phyloP scores from a whole-genome alignment of 2,797 vertebrate species.

The Anguilla anguilla region DNA sequence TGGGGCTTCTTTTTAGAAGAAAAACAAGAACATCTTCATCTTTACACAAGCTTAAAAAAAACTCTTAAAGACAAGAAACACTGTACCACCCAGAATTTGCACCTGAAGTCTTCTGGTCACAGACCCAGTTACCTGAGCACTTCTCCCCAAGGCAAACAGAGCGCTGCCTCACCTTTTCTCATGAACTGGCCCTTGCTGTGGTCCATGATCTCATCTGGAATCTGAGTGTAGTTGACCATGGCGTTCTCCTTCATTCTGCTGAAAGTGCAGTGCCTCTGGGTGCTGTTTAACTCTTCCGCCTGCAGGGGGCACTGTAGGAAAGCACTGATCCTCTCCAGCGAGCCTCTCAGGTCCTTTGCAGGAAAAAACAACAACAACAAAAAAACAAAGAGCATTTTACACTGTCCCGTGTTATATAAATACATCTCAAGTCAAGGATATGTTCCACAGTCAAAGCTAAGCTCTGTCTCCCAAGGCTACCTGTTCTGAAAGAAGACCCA shows the following conservation, averaged over 20 bases:
- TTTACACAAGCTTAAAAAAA: neutral
- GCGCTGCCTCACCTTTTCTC: constrained; percentile 76
- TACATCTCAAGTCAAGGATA: neutral
- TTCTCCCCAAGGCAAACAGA: neutral
- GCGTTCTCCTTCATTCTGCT: constrained; percentile 76
- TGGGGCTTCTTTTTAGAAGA: too few species aligned
- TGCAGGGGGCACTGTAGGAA: constrained; percentile 73
- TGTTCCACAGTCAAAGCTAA: neutral
- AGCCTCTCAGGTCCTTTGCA: constrained; percentile 68
- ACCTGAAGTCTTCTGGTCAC: neutral
- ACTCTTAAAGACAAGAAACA: too few species aligned
- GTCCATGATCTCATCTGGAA: constrained; percentile 76
- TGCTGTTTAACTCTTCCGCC: constrained; percentile 61
- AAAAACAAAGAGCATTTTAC: neutral
- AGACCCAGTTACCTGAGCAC: neutral
- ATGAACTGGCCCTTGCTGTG: constrained; percentile 81
- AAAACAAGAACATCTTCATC: neutral
- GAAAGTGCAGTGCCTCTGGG: constrained; percentile 76
- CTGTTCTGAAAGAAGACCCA: neutral
- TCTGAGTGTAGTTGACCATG: constrained; percentile 79
- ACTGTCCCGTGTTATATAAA: neutral
- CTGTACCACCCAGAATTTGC: too few species aligned
- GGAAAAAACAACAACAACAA: neutral
- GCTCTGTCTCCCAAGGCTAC: neutral
- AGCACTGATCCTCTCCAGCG: constrained; percentile 65